A percentile compares a stretch with the other conserved stretches of the same genome.
phyloP scores from a whole-genome alignment of 2,797 vertebrate genomes.

The Muscicapa comitata region DNA sequence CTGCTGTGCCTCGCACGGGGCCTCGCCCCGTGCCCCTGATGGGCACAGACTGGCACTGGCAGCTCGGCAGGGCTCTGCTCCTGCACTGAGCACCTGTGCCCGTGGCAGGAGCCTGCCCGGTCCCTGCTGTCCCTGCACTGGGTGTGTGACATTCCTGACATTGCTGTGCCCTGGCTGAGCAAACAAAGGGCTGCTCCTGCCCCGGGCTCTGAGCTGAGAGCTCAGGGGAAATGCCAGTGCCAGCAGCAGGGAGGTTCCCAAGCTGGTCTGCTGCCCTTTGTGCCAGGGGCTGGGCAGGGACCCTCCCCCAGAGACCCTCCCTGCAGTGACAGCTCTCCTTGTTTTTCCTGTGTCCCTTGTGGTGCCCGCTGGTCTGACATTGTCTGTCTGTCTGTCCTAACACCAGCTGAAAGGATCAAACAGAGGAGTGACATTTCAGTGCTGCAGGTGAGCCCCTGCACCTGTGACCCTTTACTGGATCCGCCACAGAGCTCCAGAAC shows the following conservation, averaged over 20 bases:
- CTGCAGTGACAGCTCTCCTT: neutral
- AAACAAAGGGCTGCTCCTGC: neutral
- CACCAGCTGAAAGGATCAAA: neutral
- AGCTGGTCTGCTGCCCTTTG: neutral
- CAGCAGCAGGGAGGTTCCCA: neutral
- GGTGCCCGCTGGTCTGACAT: neutral
- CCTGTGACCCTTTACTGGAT: neutral
- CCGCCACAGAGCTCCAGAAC: neutral
- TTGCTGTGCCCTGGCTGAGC: neutral
- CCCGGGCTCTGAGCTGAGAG: neutral
- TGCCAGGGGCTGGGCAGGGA: neutral
- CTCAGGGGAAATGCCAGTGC: neutral
- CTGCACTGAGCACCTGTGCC: accelerated
- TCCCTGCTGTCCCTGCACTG: neutral
- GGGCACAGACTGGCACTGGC: too few species aligned
- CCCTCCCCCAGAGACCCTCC: neutral
- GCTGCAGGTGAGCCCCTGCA: neutral
- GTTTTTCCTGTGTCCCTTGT: neutral
- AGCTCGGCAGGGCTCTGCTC: neutral
- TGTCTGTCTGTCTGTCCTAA: neutral
- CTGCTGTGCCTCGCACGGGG: too few species aligned
- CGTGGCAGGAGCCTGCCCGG: neutral
- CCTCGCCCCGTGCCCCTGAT: neutral
- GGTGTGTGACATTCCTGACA: neutral
- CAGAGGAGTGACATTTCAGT: neutral